Base-by-base conservation (phyloP, 2,113 vertebrate genomes). In the Pongo pygmaeus region DNA sequence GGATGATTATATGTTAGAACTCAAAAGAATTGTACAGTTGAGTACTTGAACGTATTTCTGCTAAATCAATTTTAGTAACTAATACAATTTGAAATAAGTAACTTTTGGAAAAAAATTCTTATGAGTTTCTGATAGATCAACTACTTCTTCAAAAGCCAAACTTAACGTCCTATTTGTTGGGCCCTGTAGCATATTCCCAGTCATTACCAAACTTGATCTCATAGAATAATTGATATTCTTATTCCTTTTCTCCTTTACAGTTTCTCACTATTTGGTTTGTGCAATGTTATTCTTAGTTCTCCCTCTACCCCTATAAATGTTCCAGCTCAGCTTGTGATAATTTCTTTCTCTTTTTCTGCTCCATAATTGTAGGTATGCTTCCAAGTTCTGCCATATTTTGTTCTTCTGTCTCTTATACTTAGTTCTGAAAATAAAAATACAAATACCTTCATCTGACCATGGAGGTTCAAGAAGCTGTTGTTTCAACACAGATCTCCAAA, bases 51-150 rank as follows among this genome's bases (percentile, higher is more conserved):
- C 78, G 61, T 50, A 84, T 95, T 90, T 95, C 67, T 96, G 38
- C 70, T 50, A 77, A 90, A 64, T 94, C 70, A 95, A 74, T 93
- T 95, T 92, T 87, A 90, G 9, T 69, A 97, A 93, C 64, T 78
- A 88, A 81, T 84, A 72, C 32, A 96, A 80, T 78, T 89, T 84
- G 43, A 97, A 96, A 84, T 75, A 84, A 89, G 32, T 69, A 88
- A 92, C 38, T 92, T 70, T 70, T 22, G 57, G 75, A n/a, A 20
- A 38, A 78, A 46, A 80, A 64, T 72, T 93, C 30, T 57, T 91
- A 75, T 46, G 7, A 17, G 46, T 92, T 97, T 94, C 43, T 72
- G 23, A 83, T 50, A 72, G 50, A 81, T 18, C 8, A 87, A 13
- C 48, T 89, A 38, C 17, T 94, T 11, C 55, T 87, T 90, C n/a